Conservation (phyloP, 2,888 invertebrate species). For the Amblyjoppa fuscipennis region DNA sequence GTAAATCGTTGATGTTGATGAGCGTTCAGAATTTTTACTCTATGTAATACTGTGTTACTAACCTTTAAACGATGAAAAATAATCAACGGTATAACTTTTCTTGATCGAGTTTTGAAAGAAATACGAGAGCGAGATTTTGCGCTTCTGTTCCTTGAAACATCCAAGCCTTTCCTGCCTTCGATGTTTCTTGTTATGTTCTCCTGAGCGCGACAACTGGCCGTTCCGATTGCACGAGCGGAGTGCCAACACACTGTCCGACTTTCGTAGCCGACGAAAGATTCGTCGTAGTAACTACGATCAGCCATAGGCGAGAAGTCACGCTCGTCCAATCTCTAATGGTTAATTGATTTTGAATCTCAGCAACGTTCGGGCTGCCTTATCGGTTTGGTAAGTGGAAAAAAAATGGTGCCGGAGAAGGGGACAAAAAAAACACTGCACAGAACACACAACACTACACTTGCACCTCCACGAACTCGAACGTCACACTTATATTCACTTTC, state of each 20-base stretch:
- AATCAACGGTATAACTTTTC: background rate
- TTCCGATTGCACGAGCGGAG: background rate
- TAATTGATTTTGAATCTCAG: slow-evolving; percentile 40
- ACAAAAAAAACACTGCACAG: background rate
- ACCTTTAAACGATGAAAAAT: slow-evolving; percentile 6
- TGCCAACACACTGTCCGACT: background rate
- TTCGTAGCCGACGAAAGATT: background rate
- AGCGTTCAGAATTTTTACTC: too few species aligned
- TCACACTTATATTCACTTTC: background rate
- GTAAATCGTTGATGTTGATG: background rate
- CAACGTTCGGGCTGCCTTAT: background rate
- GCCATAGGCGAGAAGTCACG: background rate
- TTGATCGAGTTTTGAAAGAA: background rate
- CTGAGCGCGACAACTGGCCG: background rate
- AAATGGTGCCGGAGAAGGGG: background rate
- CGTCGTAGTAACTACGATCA: background rate
- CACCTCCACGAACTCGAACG: background rate
- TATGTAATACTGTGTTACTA: background rate
- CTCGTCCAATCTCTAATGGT: slow-evolving; percentile 25
- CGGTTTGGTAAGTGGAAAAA: background rate
- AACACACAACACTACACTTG: background rate
- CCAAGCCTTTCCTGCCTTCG: background rate
- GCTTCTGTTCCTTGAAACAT: background rate
- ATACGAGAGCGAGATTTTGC: background rate
- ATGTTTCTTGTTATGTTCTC: background rate